Conservation (phyloP, 2,888 invertebrate species). For the Pterostichus madidus region DNA sequence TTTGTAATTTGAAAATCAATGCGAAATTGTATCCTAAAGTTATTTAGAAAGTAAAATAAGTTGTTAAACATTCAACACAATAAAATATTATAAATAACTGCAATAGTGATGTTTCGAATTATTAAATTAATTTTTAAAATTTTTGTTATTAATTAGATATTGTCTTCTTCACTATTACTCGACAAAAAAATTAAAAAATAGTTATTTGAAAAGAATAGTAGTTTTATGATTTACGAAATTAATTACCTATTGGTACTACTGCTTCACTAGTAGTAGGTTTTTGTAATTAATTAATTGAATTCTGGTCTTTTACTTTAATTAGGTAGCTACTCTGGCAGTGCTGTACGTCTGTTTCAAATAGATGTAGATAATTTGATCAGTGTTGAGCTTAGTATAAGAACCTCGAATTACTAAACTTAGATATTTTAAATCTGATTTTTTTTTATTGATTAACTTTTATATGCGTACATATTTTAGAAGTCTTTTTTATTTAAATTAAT, state of each 20-base stretch:
- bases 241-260: not conserved
- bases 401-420: too few relatives aligned
- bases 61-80: too few relatives aligned
- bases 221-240: conserved; percentile 6
- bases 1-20: too few relatives aligned
- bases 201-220: not conserved
- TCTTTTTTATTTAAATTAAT: not conserved
- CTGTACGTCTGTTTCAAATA: conserved; percentile 19
- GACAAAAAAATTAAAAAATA: not conserved
- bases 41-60: too few relatives aligned
- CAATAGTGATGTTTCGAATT: too few relatives aligned
- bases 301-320: conserved; percentile 2
- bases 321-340: conserved; percentile 12
- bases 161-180: too few relatives aligned
- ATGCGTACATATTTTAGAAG: not conserved
- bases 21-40: too few relatives aligned
- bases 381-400: not conserved
- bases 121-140: too few relatives aligned
- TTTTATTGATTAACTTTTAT: not conserved
- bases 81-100: too few relatives aligned
- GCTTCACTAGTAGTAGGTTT: not conserved
- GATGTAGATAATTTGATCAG: conserved; percentile 1
- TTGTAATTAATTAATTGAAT: not conserved
- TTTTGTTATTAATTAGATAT: too few relatives aligned
- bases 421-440: conserved; percentile 15